Base-by-base conservation (phyloP, 2,113 vertebrate genomes). In the Poeciliopsis prolifica region DNA sequence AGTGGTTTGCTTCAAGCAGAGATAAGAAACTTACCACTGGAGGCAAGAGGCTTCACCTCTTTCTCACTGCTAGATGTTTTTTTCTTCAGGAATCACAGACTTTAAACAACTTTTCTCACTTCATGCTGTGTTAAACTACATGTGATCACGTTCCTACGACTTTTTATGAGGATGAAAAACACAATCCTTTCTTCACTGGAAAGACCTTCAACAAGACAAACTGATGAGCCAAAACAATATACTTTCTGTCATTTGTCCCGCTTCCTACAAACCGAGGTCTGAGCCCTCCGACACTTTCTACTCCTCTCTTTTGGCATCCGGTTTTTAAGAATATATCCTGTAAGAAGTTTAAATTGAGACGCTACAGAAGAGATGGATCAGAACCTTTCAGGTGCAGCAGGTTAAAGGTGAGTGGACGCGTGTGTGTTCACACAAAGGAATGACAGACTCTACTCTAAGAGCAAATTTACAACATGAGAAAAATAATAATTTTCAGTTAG, bases 51-150 rank as follows among this genome's bases (percentile, higher is more conserved):
- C 22, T 12, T 69, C 68, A 29, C 68, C 14, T n/a, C 51, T 69
- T 69, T 17, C 28, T 51, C 48, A 29, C 65, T 15, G 17, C 37
- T 26, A 5, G n/a, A 24, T 31, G 15, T 12, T 58, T 14, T 31
- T n/a, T 17, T 15, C n/a, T 12, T 22, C 40, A 51, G 71, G 61
- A 65, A 51, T 6, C 24, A 64, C 62, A 65, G 40, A 42, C 61
- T 64, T 74, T 28, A 65, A 26, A 24, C 28, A 44, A 44, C 35
- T 64, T 73, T 71, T 70, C n/a, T 65, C 65, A 19, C 14, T 12
- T 14, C 61, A 29, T 33, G 13, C 62, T 9, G 33, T 28, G 69
- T 63, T 54, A 26, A 58, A 22, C 28, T 64, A 35, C 42, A 48
- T 26, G 40, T n/a, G 42, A 58, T 30, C 72, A 28, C 24, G 4